Base-by-base conservation (phyloP, 2,888 invertebrate species). In the Eupithecia vulgata region DNA sequence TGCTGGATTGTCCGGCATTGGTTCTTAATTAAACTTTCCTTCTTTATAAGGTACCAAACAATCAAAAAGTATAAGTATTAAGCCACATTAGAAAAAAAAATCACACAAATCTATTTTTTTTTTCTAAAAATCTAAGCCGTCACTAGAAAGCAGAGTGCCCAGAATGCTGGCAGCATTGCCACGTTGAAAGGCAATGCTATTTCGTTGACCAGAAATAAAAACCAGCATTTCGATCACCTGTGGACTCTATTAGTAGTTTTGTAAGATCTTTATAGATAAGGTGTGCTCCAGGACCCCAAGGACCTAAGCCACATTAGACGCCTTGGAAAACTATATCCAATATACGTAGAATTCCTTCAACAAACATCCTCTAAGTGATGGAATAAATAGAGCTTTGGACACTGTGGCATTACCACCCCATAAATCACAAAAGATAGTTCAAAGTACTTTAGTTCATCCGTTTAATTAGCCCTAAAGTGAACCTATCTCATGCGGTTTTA, bases 401-500 rank as follows among this genome's bases (percentile, higher is more conserved):
- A 52, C 52, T 21, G 5, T 48, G 52, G 21, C 52, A 21, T 52
- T 21, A 52, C 52, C 57, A 57, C 12, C 52, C 21, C 52, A 52
- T 57, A 12, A 12, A 57, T 57, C 25, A 25, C 57, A 57, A 57
- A 25, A 57, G 4, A 21, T 25, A 57, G 57, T 57, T 57, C 25
- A 57, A 57, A 25, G 57, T 25, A 25, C 25, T 52, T 21, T 52
- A n/a, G n/a, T 52, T 52, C 25, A 64, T 21, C 62, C 37, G 21
- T 64, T 64, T 64, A 64, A 64, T 64, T 12, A 64, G 62, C 37
- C 35, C 62, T n/a, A 3, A 21, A 17, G 15, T 17, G 17, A 62
- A 37, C 62, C 61, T 57, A 57, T 57, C 35, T 64, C 62, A n/a
- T 64, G 62, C 7, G 62, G 62, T 64, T 64, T 78, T 83, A 73